phyloP scores from a whole-genome alignment of 2,113 vertebrate genomes.

The Pygathrix nemaeus region DNA sequence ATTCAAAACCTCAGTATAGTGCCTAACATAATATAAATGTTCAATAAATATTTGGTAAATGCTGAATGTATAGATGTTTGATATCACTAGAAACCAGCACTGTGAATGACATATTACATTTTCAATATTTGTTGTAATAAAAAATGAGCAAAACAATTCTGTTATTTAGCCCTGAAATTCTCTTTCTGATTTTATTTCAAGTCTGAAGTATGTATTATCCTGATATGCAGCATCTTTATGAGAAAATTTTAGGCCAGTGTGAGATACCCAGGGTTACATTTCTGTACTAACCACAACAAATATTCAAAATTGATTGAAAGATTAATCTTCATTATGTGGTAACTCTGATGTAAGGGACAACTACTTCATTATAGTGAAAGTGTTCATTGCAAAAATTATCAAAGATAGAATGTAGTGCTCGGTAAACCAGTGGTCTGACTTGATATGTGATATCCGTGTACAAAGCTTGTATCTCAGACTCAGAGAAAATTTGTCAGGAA shows the following conservation, averaged over 20 bases:
- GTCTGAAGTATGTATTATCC: background rate
- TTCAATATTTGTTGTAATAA: background rate
- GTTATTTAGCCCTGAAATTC: background rate
- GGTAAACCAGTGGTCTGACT: background rate
- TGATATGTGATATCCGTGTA: background rate
- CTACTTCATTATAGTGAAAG: conserved; percentile 4
- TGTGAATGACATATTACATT: background rate
- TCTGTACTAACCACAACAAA: background rate
- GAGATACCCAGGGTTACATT: background rate
- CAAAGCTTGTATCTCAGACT: background rate
- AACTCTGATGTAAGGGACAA: background rate
- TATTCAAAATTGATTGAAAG: background rate
- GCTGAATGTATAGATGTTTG: background rate
- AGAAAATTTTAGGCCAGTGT: background rate
- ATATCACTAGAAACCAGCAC: background rate
- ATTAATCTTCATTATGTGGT: background rate
- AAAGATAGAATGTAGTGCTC: background rate
- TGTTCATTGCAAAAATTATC: background rate
- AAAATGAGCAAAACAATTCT: background rate
- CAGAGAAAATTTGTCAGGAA: background rate
- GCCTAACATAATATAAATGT: background rate
- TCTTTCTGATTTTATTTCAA: background rate
- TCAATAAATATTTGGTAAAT: background rate
- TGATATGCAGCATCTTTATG: background rate
- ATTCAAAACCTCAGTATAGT: background rate